Evolutionary conservation across 92 coral and sea anemone species (phyloP), one percentile per base, ranked within the genome.

Genomic region (Micromussa lordhowensis): DNA sequence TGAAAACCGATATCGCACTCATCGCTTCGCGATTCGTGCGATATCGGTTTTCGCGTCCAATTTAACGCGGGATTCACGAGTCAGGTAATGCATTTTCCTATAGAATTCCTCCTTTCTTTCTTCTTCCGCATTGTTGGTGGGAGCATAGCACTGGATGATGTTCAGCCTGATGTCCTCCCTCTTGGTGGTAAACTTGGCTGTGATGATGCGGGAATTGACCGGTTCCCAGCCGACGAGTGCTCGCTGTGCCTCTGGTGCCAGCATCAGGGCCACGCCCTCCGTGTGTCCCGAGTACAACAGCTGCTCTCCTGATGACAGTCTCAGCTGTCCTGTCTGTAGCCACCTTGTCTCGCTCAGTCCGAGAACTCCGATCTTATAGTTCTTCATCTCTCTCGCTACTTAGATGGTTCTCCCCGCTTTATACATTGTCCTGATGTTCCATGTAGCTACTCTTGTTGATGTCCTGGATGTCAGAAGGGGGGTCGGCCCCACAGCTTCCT

Each of bases 321-420:
- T 58, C 66, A 58, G 66, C 82, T 78, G 64, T 38, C 83, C 83
- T 79, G 83, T 55, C 61, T 79, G 83, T 54, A 79, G 81, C 57
- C 81, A 77, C 57, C 19, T 34, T 29, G 70, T 55, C 66, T 79
- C 83, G 53, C 70, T 51, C 21, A 79, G 71, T 79, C 22, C 70
- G 1, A 79, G 40, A 7, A 55, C 36, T 10, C n/a, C 59, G 24
- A 55, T 79, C 68, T 13, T 54, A 28, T n/a, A 55, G 38, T 55
- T 79, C 38, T 55, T 78, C 82, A 15, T 78, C 64, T 78, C 82
- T 57, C 30, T 36, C 30, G 79, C 44, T 75, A 75, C 53, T 49
- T 75, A 9, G 49, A 32, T 15, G 40, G 79, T 30, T 75, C 53
- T 75, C 40, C 40, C 22, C 17, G 79, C 53, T 49, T 75, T 15